Evolutionary conservation across 2,113 vertebrate species (phyloP).

Genomic region (Apeltes quadracus): DNA sequence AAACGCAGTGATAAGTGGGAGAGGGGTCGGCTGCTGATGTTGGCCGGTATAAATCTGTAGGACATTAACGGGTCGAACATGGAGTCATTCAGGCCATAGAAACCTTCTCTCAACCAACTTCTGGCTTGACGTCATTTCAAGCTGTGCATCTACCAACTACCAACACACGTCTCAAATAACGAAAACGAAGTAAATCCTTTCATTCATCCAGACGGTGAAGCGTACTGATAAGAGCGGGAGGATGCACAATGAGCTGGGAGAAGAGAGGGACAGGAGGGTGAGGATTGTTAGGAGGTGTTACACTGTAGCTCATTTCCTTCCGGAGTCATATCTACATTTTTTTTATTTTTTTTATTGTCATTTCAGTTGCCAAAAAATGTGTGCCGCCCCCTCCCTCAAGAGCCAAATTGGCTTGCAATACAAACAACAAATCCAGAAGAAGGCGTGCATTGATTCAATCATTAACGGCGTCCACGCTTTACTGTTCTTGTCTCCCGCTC

Average conservation of each 20-base stretch:
- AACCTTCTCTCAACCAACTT: not conserved
- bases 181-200: not conserved
- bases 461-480: constrained; percentile 8
- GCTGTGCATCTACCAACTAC: too few relatives aligned
- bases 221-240: too few relatives aligned
- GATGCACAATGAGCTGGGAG: not conserved
- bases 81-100: too few relatives aligned
- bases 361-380: constrained; percentile 1
- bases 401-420: not conserved
- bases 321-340: not conserved
- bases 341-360: not conserved
- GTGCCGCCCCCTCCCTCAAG: not conserved
- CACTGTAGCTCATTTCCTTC: not conserved
- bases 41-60: constrained; percentile 35
- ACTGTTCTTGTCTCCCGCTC: constrained; percentile 29
- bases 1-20: constrained; percentile 56
- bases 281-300: too few relatives aligned
- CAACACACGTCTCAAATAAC: not conserved
- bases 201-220: too few relatives aligned
- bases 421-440: too few relatives aligned
- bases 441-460: too few relatives aligned
- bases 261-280: too few relatives aligned
- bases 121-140: not conserved
- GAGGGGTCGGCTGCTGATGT: constrained; percentile 23
- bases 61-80: constrained; percentile 36